Evolutionary conservation across 2,888 invertebrate species (phyloP).

Genomic region (Chymomyza amoena): DNA sequence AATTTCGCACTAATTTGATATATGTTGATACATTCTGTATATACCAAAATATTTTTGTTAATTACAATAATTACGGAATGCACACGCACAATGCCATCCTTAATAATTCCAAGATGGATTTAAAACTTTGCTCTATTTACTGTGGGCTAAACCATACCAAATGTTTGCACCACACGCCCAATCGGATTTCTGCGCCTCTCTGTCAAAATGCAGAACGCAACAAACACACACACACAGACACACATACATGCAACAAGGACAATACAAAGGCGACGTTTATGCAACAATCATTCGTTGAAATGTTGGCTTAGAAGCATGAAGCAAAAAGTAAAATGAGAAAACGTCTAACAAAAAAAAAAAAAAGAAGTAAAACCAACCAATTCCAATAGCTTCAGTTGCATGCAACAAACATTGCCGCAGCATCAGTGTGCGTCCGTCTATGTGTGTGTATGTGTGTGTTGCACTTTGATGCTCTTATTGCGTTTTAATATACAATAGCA

Average conservation of each 20-base stretch:
- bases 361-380: neutral
- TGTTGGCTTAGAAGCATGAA: slow-evolving; percentile 32
- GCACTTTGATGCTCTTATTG: neutral
- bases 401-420: neutral
- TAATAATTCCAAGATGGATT: no score
- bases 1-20: no score
- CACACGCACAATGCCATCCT: no score
- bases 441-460: neutral
- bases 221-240: slow-evolving; percentile 18
- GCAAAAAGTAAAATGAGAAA: slow-evolving; percentile 23
- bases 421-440: neutral
- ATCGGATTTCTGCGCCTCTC: neutral
- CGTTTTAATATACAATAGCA: slow-evolving; percentile 3
- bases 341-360: neutral
- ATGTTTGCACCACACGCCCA: neutral
- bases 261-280: slow-evolving; percentile 71
- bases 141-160: neutral
- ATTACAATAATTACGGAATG: no score
- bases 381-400: neutral
- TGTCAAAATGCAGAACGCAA: slow-evolving; percentile 9
- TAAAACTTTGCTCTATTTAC: neutral
- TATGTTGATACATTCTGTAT: no score
- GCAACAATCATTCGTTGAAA: slow-evolving; percentile 71
- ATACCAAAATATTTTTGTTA: no score
- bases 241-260: slow-evolving; percentile 13